Evolutionary conservation across 2,888 invertebrate species (phyloP).

Genomic region (Hirtodrosophila confusa): DNA sequence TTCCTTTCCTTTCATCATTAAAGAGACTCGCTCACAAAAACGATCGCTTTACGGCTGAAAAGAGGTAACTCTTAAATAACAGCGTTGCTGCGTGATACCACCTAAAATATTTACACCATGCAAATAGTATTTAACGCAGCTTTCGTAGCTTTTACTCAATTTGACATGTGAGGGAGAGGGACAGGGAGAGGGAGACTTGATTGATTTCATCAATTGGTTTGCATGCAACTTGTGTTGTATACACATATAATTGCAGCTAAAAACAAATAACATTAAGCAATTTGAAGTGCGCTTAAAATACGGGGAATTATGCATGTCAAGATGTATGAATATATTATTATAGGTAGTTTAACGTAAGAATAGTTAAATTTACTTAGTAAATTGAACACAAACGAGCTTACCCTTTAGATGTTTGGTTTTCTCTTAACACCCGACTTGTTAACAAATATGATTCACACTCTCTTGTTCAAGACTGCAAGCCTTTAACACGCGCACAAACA

Average conservation of each 20-base stretch:
- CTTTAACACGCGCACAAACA: neutral
- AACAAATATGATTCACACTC: neutral
- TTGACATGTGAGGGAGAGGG: neutral
- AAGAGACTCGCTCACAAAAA: no score
- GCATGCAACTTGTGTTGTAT: slow-evolving; percentile 1
- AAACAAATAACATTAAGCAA: slow-evolving; percentile 10
- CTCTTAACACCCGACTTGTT: neutral
- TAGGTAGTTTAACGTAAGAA: no score
- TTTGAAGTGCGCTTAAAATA: neutral
- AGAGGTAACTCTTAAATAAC: no score
- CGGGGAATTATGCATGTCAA: neutral
- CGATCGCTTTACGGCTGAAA: no score
- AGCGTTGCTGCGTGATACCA: no score
- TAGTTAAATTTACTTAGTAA: no score
- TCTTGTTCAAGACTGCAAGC: neutral
- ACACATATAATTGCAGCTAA: slow-evolving; percentile 18
- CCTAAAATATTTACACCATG: no score
- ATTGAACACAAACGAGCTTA: slow-evolving; percentile 10
- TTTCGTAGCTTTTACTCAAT: neutral
- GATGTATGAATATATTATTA: neutral
- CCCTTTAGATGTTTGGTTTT: neutral
- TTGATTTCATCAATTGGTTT: slow-evolving; percentile 3
- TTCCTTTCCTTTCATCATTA: no score
- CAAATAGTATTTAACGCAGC: neutral
- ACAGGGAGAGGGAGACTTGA: slow-evolving; percentile 5